Evolutionary conservation across 2,113 vertebrate genomes (phyloP).

Genomic region (Apteryx owenii): DNA sequence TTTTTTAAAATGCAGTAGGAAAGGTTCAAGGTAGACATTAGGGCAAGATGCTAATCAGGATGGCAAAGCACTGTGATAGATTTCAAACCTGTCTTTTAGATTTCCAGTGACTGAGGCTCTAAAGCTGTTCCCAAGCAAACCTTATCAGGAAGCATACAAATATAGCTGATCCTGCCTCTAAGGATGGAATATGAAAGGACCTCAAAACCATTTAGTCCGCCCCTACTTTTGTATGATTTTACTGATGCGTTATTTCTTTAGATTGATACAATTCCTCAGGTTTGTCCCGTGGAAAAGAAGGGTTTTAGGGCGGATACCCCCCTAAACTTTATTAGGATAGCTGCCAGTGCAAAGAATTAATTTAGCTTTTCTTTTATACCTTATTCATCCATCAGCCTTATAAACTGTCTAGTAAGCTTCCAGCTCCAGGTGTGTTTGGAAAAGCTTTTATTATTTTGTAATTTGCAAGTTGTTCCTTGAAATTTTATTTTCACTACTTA

Average conservation of each 20-base stretch:
- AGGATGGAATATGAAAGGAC: background rate
- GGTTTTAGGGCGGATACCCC: background rate
- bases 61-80: background rate
- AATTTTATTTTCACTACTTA: background rate
- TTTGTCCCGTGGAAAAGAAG: background rate
- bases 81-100: background rate
- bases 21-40: background rate
- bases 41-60: background rate
- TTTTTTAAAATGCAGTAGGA: background rate
- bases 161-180: background rate
- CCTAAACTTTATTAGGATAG: background rate
- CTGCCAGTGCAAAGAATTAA: background rate
- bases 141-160: background rate
- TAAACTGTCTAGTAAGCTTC: background rate
- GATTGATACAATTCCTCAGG: background rate
- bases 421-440: background rate
- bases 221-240: background rate
- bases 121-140: background rate
- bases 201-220: background rate
- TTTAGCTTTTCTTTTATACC: background rate
- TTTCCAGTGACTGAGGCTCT: background rate
- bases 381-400: background rate
- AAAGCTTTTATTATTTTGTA: background rate
- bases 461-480: background rate
- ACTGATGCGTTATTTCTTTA: background rate